Evolutionary conservation across 2,113 vertebrate genomes (phyloP), one percentile per base, ranked within the genome.

Genomic region (Zapus hudsonius): DNA sequence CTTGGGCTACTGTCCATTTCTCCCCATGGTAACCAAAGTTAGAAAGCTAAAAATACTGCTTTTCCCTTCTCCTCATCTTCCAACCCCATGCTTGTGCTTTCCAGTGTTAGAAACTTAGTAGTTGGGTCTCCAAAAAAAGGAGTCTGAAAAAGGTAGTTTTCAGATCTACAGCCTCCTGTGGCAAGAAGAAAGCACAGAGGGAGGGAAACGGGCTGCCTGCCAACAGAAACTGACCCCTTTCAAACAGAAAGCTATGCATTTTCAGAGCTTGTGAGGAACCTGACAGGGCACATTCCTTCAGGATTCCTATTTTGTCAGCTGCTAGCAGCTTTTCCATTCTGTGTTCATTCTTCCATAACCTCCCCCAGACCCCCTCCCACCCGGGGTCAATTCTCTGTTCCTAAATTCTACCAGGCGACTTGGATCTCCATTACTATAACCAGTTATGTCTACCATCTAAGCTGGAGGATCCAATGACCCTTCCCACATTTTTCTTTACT

Each of bases 201-300:
- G 36, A 15, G 22, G 40, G 74, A 3, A 52, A 33, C 36, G 8
- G n/a, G 5, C 15, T 55, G 61, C 47, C 47, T 47, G 47, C 47
- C 47, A 47, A 80, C 11, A 5, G 0, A 7, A 57, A 13, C 5
- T 1, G 22, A 64, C 22, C 1, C 0, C 3, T 20, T 1, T 25
- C 20, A 3, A 4, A 47, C 1, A 78, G 36, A 44, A 84, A n/a
- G 25, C 38, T 36, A 42, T 23, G 0, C 9, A 57, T 52, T n/a
- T 3, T 27, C 76, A 61, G 29, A 61, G 12, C 76, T 82, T 13
- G 0, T 27, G 66, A 25, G 33, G 76, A 66, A 5, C 7, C 64
- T 66, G 13, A 3, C 29, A 23, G 13, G 42, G 38, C 5, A 29
- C 13, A 4, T 7, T 67, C 69, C 69, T 31, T 40, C 38, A 8